These are phyloP conservation scores for Diplolepis rosae DNA, from an alignment of 2,888 invertebrate genomes.

Conservation along the genomic window DNA sequence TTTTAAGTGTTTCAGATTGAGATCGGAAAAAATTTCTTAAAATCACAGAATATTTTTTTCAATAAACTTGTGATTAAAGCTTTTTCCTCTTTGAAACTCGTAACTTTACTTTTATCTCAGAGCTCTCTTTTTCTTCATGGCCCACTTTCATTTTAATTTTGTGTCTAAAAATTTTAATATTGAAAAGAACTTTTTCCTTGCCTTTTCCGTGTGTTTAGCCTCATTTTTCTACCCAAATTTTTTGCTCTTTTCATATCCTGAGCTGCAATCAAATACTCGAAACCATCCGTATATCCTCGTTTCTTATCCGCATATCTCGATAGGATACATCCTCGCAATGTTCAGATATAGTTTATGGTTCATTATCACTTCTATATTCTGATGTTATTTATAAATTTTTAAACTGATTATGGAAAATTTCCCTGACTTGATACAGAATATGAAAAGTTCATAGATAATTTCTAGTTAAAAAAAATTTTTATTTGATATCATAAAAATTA, in stretches of 20 bases:
- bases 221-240: conserved; percentile 21
- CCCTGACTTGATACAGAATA: too few species aligned
- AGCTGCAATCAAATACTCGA: conserved; percentile 19
- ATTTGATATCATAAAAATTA: too few species aligned
- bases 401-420: too few species aligned
- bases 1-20: too few species aligned
- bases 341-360: conserved; percentile 16
- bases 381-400: too few species aligned
- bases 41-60: too few species aligned
- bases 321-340: not conserved
- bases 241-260: conserved; percentile 21
- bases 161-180: conserved; percentile 9
- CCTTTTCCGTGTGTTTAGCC: conserved; percentile 19
- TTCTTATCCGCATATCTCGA: not conserved
- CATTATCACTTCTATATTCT: conserved; percentile 1
- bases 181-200: conserved; percentile 18
- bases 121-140: not conserved
- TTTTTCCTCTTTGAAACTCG: not conserved
- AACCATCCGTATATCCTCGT: conserved; percentile 17
- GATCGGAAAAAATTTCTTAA: too few species aligned
- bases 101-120: conserved; percentile 18
- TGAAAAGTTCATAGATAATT: too few species aligned
- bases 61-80: not conserved
- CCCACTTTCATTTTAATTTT: conserved; percentile 13
- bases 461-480: too few species aligned